phyloP scores from a whole-genome alignment of 2,113 vertebrate genomes.

The Notechis scutatus region DNA sequence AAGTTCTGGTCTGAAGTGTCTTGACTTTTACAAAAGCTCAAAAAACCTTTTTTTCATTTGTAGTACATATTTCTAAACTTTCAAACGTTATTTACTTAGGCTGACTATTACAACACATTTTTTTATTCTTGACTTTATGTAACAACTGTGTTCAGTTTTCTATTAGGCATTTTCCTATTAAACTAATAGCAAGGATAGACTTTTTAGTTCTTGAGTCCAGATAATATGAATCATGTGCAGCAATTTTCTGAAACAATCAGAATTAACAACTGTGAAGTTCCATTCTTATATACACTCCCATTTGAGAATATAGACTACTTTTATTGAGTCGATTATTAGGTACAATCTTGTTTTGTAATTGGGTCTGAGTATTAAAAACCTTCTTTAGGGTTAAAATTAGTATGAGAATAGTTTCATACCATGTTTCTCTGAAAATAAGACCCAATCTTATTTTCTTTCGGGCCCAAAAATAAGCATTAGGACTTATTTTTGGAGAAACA shows the following conservation, averaged over 20 bases:
- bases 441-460: no score
- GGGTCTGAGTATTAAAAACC: neutral
- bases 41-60: neutral
- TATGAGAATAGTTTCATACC: neutral
- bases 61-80: conserved; percentile 1
- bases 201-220: neutral
- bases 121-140: neutral
- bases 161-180: neutral
- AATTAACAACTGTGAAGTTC: neutral
- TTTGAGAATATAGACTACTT: neutral
- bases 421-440: no score
- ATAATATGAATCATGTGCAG: neutral
- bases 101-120: neutral
- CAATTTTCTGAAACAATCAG: neutral
- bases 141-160: neutral
- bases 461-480: no score
- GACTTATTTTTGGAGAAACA: no score
- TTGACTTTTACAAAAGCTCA: neutral
- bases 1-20: neutral
- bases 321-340: neutral
- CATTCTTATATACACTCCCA: neutral
- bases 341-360: neutral
- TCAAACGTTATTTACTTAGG: neutral
- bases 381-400: neutral
- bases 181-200: neutral